Evolutionary conservation across 2,797 vertebrate genomes (phyloP), one percentile per base, ranked within the genome.

Genomic region (Buceros bicornis): DNA sequence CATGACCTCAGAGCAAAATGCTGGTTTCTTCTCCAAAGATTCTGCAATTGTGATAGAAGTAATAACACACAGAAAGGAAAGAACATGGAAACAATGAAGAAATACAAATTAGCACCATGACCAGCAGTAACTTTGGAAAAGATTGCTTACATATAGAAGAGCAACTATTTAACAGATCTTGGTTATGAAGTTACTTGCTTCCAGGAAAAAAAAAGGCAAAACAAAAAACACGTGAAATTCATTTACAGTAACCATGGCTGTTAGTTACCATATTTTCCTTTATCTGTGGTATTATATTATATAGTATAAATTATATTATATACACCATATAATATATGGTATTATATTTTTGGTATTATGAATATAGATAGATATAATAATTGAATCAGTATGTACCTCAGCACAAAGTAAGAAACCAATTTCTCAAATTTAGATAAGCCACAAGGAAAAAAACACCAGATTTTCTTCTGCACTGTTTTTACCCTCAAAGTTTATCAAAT

Each of bases 381-480:
- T 74, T 47, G 82, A 29, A 65, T 90, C n/a, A 78, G 21, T 48
- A 26, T 62, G 25, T 83, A 29, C 6, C 8, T 71, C 43, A 66
- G 14, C 9, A 60, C 11, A 85, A 87, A 65, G 12, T 25, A 50
- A 58, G 31, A 93, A 88, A 89, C 0, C 28, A 8, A 56, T 20
- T 74, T 81, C 12, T 85, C 37, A 72, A 42, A 48, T 58, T 43
- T 72, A 33, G 45, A 72, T n/a, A 54, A 26, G 2, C 1, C 16
- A 4, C 21, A 37, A 35, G 43, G 70, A 78, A 67, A 62, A 62
- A 9, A 0, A 0, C 6, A 3, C 0, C 7, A 45, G 7, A 0
- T 0, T 20, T n/a, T 76, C 16, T 72, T 42, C 25, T 53, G 10
- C 4, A 31, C 21, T 53, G 9, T 2, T 45, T 89, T 72, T 42